Percentiles rank a stretch among this genome's conserved stretches.
Evolutionary conservation across 2,797 vertebrate species (phyloP).

Genomic region (Linurgus olivaceus): DNA sequence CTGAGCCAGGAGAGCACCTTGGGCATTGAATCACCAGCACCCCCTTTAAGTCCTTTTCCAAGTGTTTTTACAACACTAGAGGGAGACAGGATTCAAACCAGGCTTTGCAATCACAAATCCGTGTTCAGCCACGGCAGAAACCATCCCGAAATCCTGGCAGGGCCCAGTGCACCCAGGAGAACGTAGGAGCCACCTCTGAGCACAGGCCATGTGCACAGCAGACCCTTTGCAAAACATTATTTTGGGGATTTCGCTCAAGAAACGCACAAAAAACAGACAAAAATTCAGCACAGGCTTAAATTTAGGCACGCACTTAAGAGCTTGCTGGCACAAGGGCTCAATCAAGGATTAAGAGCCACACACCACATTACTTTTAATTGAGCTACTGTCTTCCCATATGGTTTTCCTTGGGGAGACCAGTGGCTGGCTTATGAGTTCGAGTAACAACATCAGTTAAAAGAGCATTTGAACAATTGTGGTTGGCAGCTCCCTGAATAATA

Average conservation of each 20-base stretch:
- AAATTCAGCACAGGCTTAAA: not conserved
- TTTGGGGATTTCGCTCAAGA: not conserved
- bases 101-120: not conserved
- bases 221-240: not conserved
- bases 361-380: conserved; percentile 34
- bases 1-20: not conserved
- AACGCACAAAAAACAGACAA: not conserved
- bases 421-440: conserved; percentile 17
- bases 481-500: conserved; percentile 49
- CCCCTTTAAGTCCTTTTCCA: not conserved
- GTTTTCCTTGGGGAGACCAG: conserved; percentile 25
- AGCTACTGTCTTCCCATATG: conserved; percentile 59
- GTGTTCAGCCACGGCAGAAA: not conserved
- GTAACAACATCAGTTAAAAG: conserved; percentile 24
- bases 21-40: not conserved
- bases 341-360: not conserved
- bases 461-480: conserved; percentile 13
- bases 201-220: fast-evolving
- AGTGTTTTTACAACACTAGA: not conserved
- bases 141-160: fast-evolving
- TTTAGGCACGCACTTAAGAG: not conserved
- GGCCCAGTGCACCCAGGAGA: not conserved
- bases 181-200: not conserved
- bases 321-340: conserved; percentile 4
- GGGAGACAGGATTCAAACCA: conserved; percentile 16